These are phyloP conservation scores for Sorex araneus DNA, from an alignment of 2,113 vertebrate species.

Conservation along the genomic window DNA sequence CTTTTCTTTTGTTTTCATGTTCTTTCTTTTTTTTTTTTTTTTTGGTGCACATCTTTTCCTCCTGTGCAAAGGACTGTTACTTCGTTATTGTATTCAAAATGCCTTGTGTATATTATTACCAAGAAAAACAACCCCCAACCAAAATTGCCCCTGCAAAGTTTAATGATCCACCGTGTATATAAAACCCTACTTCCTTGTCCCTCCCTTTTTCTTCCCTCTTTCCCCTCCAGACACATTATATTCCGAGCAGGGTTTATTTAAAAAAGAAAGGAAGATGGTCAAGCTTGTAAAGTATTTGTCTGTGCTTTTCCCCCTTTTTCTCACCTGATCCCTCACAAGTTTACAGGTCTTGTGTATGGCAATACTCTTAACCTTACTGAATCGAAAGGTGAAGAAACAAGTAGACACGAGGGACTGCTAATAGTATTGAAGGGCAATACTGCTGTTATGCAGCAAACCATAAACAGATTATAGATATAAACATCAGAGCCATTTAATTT, in stretches of 20 bases:
- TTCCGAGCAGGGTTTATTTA: conserved; percentile 85
- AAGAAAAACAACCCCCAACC: conserved; percentile 77
- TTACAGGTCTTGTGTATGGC: conserved; percentile 89
- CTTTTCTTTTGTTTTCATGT: conserved; percentile 63
- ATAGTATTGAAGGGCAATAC: conserved; percentile 85
- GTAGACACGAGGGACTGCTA: conserved; percentile 80
- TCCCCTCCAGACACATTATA: conserved; percentile 59
- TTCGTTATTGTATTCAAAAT: conserved; percentile 88
- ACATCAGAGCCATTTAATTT: conserved; percentile 86
- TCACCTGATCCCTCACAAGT: conserved; percentile 83
- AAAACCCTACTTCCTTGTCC: conserved; percentile 55
- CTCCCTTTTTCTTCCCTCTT: not conserved
- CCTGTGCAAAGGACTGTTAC: conserved; percentile 93
- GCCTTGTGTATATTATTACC: conserved; percentile 85
- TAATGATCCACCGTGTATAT: conserved; percentile 79
- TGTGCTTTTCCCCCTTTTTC: conserved; percentile 84
- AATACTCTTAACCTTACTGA: conserved; percentile 87
- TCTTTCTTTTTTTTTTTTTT: conserved; percentile 58
- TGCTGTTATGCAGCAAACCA: conserved; percentile 85
- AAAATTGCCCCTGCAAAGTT: conserved; percentile 77
- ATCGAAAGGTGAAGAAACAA: conserved; percentile 84
- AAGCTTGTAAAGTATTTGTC: conserved; percentile 91
- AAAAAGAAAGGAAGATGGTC: conserved; percentile 79
- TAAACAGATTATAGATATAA: conserved; percentile 80
- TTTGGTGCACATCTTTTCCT: conserved; percentile 82